Evolutionary conservation across 2,888 invertebrate species (phyloP).

Genomic region (Leuctra nigra): DNA sequence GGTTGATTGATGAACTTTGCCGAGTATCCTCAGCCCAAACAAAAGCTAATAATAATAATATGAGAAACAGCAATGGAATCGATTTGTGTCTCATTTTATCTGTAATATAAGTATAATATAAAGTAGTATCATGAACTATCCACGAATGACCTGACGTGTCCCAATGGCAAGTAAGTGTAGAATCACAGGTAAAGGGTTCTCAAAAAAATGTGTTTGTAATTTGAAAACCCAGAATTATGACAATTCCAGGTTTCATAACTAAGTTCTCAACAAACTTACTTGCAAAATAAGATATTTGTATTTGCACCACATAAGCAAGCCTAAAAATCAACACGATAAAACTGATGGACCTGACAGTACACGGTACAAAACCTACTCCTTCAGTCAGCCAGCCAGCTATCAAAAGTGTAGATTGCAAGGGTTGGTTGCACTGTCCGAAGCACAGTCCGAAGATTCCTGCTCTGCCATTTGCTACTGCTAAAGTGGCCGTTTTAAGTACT

Average conservation of each 20-base stretch:
- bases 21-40: conserved; percentile 4
- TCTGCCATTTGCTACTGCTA: too few relatives aligned
- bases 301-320: conserved; percentile 13
- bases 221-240: background rate
- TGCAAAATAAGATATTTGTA: conserved; percentile 3
- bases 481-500: too few relatives aligned
- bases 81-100: conserved; percentile 26
- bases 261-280: background rate
- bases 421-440: too few relatives aligned
- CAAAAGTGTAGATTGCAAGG: too few relatives aligned
- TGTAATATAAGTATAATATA: too few relatives aligned
- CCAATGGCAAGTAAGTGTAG: background rate
- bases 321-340: conserved; percentile 2
- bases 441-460: too few relatives aligned
- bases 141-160: background rate
- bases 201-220: background rate
- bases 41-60: conserved; percentile 7
- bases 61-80: conserved; percentile 13
- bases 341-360: too few relatives aligned
- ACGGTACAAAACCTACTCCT: too few relatives aligned
- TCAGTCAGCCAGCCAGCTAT: too few relatives aligned
- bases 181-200: background rate
- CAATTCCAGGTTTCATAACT: background rate
- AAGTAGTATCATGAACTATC: background rate
- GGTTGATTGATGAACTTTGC: background rate